A percentile compares a stretch with the other conserved stretches of the same genome.
phyloP scores from a whole-genome alignment of 2,113 vertebrate species.

The Terrapene triunguis region DNA sequence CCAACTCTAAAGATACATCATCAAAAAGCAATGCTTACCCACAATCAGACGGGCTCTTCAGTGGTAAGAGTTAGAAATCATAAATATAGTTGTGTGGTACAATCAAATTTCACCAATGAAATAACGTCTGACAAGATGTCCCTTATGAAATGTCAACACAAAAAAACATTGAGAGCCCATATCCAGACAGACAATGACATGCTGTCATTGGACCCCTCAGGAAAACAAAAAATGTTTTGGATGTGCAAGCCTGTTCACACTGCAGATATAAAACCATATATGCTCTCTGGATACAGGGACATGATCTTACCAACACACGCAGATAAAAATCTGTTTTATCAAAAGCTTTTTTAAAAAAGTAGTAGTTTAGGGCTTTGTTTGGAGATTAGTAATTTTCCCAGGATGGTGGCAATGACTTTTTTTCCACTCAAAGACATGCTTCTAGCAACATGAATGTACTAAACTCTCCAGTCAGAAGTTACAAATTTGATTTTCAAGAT shows the following conservation, averaged over 20 bases:
- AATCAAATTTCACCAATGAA: neutral
- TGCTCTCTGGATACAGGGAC: neutral
- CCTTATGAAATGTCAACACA: neutral
- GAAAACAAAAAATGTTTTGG: neutral
- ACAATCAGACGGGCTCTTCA: neutral
- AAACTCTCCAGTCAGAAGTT: constrained; percentile 7
- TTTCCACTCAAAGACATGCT: neutral
- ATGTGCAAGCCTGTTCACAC: neutral
- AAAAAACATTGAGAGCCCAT: neutral
- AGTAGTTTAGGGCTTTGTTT: constrained; percentile 27
- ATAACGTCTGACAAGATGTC: neutral
- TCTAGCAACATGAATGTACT: constrained; percentile 33
- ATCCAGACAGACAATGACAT: accelerated
- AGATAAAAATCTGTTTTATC: constrained; percentile 17
- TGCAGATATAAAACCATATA: neutral
- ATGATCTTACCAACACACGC: constrained; percentile 29
- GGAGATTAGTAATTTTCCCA: constrained; percentile 29
- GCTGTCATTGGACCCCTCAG: neutral
- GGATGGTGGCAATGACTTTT: constrained; percentile 2
- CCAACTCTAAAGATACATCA: neutral
- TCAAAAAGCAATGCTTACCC: neutral
- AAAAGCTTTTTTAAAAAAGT: neutral
- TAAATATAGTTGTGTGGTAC: neutral
- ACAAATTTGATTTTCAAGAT: constrained; percentile 40
- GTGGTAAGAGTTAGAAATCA: neutral